Evolutionary conservation across 2,888 invertebrate genomes (phyloP).

Genomic region (Hemaris fuciformis): DNA sequence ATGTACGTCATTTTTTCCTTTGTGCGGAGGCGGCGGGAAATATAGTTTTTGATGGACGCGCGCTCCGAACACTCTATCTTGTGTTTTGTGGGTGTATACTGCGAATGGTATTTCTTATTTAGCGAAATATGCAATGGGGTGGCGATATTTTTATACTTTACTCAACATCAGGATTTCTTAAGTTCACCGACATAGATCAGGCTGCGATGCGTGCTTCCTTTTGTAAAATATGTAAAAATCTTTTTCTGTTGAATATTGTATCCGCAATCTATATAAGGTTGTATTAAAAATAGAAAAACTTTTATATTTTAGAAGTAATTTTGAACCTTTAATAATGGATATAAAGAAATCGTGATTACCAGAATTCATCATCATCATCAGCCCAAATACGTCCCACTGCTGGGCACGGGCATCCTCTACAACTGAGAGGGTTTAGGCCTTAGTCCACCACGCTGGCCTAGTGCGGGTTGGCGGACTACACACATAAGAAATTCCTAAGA

Average conservation of each 20-base stretch:
- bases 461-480: too few relatives aligned
- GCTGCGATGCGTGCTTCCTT: background rate
- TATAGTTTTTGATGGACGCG: slow-evolving; percentile 56
- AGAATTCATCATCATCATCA: too few relatives aligned
- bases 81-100: slow-evolving; percentile 47
- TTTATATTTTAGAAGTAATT: too few relatives aligned
- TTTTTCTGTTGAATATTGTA: background rate
- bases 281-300: too few relatives aligned
- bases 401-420: too few relatives aligned
- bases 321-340: too few relatives aligned
- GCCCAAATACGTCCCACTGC: too few relatives aligned
- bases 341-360: too few relatives aligned
- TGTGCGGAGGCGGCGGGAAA: slow-evolving; percentile 44
- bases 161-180: background rate
- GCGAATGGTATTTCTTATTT: slow-evolving; percentile 64
- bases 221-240: background rate
- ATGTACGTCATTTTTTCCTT: slow-evolving; percentile 57
- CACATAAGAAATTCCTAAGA: too few relatives aligned
- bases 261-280: too few relatives aligned
- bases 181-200: background rate
- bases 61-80: slow-evolving; percentile 38
- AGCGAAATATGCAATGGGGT: slow-evolving; percentile 41
- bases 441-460: too few relatives aligned
- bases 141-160: slow-evolving; percentile 12
- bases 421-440: too few relatives aligned